phyloP scores from a whole-genome alignment of 2,888 invertebrate genomes.

The Acrobasis repandana region DNA sequence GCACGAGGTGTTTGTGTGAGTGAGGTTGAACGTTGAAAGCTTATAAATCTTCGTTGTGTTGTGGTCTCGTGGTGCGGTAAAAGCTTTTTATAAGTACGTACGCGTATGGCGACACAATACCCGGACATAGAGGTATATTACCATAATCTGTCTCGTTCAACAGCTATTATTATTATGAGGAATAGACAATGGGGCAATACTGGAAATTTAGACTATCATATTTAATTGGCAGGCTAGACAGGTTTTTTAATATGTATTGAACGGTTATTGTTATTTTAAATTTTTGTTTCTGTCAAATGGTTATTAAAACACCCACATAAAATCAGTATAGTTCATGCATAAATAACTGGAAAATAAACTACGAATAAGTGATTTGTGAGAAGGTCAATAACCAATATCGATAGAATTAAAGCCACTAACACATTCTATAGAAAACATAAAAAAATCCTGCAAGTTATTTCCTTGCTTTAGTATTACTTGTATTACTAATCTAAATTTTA shows the following conservation, averaged over 20 bases:
- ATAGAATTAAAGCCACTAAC: no score
- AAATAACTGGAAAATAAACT: no score
- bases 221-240: not conserved
- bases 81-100: conserved; percentile 34
- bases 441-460: no score
- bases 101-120: conserved; percentile 64
- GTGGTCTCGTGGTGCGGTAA: conserved; percentile 42
- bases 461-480: no score
- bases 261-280: not conserved
- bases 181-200: conserved; percentile 8
- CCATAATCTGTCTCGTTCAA: conserved; percentile 42
- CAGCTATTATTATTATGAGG: not conserved
- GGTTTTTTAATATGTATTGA: not conserved
- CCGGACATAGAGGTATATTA: conserved; percentile 56
- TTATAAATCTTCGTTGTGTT: conserved; percentile 61
- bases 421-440: no score
- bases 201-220: not conserved
- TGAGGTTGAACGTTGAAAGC: conserved; percentile 61
- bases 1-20: conserved; percentile 19
- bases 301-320: no score
- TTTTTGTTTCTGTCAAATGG: no score
- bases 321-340: no score
- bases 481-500: no score
- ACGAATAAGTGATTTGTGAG: no score
- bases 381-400: no score